Evolutionary conservation across 2,888 invertebrate species (phyloP).

Genomic region (Drosophila merina): DNA sequence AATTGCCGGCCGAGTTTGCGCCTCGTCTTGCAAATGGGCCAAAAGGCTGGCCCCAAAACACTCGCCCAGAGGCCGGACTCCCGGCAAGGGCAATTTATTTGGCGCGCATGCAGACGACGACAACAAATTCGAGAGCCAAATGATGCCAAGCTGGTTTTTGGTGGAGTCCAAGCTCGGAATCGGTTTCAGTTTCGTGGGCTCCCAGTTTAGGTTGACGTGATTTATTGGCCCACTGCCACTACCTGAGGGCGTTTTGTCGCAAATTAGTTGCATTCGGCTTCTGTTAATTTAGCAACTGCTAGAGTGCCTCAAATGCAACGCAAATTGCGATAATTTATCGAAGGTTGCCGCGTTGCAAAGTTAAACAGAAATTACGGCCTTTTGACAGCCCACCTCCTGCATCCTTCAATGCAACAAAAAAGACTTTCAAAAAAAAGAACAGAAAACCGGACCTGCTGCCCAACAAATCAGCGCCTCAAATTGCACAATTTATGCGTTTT

Average conservation of each 20-base stretch:
- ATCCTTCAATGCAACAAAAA: neutral
- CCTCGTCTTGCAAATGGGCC: constrained; percentile 22
- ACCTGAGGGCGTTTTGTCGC: constrained; percentile 81
- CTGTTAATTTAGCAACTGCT: constrained; percentile 73
- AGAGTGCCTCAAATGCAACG: constrained; percentile 67
- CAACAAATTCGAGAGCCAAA: constrained; percentile 80
- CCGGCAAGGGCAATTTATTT: constrained; percentile 72
- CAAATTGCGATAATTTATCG: constrained; percentile 80
- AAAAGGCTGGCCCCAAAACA: constrained; percentile 37
- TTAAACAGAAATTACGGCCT: constrained; percentile 76
- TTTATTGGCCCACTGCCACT: constrained; percentile 70
- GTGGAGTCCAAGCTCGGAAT: constrained; percentile 1
- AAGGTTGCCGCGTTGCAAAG: constrained; percentile 60
- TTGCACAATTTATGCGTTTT: constrained; percentile 72
- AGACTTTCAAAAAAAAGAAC: neutral
- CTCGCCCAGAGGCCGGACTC: constrained; percentile 36
- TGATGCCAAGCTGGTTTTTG: constrained; percentile 67
- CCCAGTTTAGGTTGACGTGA: constrained; percentile 77
- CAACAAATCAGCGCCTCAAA: constrained; percentile 78
- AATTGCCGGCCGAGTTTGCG: constrained; percentile 54
- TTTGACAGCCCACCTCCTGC: constrained; percentile 57
- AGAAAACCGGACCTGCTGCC: constrained; percentile 1
- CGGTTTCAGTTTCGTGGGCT: constrained; percentile 37
- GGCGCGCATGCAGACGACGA: constrained; percentile 72
- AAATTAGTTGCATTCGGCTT: constrained; percentile 80